phyloP scores from a whole-genome alignment of 1,140 invertebrate genomes.

The Caenorhabditis briggsae region DNA sequence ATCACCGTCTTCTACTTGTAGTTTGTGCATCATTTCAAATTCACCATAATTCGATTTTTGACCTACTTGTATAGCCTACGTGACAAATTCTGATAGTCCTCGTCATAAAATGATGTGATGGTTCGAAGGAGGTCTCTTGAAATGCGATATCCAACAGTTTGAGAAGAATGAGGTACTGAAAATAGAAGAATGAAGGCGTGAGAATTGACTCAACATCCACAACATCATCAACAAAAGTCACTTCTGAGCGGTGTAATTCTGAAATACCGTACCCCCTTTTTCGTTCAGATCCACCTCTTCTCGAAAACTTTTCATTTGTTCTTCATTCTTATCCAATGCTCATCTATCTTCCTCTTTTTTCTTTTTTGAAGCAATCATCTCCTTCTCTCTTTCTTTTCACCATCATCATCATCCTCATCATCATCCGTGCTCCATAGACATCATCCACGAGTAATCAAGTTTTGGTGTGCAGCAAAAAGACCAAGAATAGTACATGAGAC shows the following conservation, averaged over 20 bases:
- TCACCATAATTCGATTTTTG: too few species aligned
- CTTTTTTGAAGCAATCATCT: slow-evolving; percentile 17
- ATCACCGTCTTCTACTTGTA: too few species aligned
- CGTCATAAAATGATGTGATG: slow-evolving; percentile 37
- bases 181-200: slow-evolving; percentile 26
- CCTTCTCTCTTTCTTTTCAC: slow-evolving; percentile 50
- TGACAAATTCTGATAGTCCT: not conserved
- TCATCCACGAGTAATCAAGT: slow-evolving; percentile 51
- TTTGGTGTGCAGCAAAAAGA: slow-evolving; percentile 49
- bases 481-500: slow-evolving; percentile 26
- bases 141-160: slow-evolving; percentile 28
- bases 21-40: too few species aligned
- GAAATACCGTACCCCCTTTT: too few species aligned
- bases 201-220: not conserved
- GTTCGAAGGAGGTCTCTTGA: slow-evolving; percentile 3
- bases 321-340: not conserved
- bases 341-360: not conserved
- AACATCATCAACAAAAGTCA: slow-evolving; percentile 7
- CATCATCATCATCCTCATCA: slow-evolving; percentile 50
- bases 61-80: not conserved
- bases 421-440: slow-evolving; percentile 35
- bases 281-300: too few species aligned
- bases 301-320: not conserved
- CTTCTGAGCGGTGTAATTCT: not conserved
- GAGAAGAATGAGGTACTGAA: slow-evolving; percentile 45